phyloP scores from a whole-genome alignment of 2,888 invertebrate species.

The Agrotis segetum region DNA sequence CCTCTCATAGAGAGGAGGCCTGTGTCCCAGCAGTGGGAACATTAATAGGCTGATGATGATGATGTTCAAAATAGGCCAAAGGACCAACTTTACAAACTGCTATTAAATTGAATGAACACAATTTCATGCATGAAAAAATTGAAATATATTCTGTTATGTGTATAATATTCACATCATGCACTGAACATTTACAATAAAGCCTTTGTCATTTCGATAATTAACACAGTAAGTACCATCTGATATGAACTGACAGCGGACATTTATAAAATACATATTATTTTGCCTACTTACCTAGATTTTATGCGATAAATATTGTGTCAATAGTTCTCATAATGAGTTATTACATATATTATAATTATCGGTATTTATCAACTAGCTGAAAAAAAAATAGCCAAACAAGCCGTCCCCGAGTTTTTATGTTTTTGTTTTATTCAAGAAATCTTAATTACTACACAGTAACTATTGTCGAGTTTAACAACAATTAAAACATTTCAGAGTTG shows the following conservation, averaged over 20 bases:
- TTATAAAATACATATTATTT: slow-evolving; percentile 41
- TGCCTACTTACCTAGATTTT: not conserved
- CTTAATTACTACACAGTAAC: no score
- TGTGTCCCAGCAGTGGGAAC: no score
- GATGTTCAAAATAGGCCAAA: not conserved
- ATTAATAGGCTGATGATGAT: no score
- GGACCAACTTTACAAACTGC: not conserved
- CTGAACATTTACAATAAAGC: slow-evolving; percentile 57
- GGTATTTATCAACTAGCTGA: no score
- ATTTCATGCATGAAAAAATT: slow-evolving; percentile 42
- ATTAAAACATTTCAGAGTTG: no score
- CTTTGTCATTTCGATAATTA: slow-evolving; percentile 73
- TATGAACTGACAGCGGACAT: slow-evolving; percentile 54
- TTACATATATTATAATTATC: no score
- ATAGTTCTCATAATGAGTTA: no score
- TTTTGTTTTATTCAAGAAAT: no score
- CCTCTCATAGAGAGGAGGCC: no score
- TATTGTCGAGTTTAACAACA: no score
- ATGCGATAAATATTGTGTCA: slow-evolving; percentile 20
- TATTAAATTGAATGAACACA: slow-evolving; percentile 16
- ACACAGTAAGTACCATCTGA: slow-evolving; percentile 73
- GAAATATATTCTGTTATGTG: slow-evolving; percentile 19
- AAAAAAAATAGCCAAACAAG: no score
- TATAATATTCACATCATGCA: slow-evolving; percentile 36
- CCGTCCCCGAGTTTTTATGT: no score